Conservation (phyloP, 2,888 invertebrate genomes). For the Parasteatoda lunata region DNA sequence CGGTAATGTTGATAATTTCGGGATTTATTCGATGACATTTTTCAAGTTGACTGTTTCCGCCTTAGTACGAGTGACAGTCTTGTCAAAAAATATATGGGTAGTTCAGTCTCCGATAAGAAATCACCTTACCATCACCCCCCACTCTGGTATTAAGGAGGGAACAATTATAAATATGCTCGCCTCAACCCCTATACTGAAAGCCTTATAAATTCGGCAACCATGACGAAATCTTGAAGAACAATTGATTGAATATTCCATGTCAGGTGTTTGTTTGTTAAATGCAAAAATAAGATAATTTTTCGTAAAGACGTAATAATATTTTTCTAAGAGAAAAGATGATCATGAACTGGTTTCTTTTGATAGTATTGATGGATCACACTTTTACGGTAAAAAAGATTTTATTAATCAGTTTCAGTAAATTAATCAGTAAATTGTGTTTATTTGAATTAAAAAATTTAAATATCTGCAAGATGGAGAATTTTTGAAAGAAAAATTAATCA, state of each 20-base stretch:
- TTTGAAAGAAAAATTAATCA: too few relatives aligned
- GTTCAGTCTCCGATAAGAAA: background rate
- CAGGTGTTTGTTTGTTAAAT: constrained; percentile 3
- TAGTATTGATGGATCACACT: too few relatives aligned
- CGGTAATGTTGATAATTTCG: too few relatives aligned
- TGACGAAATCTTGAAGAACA: background rate
- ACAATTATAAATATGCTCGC: background rate
- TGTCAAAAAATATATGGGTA: constrained; percentile 19
- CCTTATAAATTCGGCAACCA: constrained; percentile 16
- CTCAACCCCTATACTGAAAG: constrained; percentile 11
- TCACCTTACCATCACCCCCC: background rate
- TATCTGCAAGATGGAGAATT: too few relatives aligned
- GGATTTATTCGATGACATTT: background rate
- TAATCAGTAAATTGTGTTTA: too few relatives aligned
- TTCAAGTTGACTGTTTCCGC: background rate
- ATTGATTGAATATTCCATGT: background rate
- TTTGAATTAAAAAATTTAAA: too few relatives aligned
- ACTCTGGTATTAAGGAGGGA: background rate
- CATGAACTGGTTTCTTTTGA: too few relatives aligned
- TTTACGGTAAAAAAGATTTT: too few relatives aligned
- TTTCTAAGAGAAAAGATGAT: too few relatives aligned
- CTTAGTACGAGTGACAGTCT: constrained; percentile 2
- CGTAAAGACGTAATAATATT: too few relatives aligned
- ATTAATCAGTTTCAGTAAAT: too few relatives aligned
- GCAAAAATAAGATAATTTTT: background rate